These are phyloP conservation scores for Eutolmus rufibarbis DNA, from an alignment of 2,888 invertebrate genomes.

Conservation along the genomic window DNA sequence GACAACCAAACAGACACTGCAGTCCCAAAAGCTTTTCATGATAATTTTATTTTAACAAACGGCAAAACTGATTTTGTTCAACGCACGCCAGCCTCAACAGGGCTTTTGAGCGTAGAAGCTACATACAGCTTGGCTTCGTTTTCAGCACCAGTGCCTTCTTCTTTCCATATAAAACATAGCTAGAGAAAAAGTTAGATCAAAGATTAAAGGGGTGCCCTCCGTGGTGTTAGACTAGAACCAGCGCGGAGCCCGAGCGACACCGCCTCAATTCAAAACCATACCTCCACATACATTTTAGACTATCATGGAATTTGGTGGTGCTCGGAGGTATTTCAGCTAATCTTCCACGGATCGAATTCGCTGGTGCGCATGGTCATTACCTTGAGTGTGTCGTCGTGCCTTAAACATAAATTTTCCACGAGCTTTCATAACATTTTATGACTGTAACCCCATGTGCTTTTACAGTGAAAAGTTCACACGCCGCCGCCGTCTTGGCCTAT, in stretches of 20 bases:
- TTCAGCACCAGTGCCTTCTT: neutral
- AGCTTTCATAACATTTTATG: slow-evolving; percentile 23
- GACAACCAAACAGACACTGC: slow-evolving; percentile 24
- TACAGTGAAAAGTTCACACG: neutral
- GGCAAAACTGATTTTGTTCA: neutral
- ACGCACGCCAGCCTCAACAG: neutral
- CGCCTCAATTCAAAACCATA: neutral
- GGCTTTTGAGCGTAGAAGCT: neutral
- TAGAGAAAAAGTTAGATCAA: neutral
- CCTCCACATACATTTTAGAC: neutral
- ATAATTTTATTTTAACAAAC: slow-evolving; percentile 30
- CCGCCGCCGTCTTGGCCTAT: slow-evolving; percentile 10
- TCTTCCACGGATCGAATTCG: slow-evolving; percentile 14
- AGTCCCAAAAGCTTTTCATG: neutral
- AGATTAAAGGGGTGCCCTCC: neutral
- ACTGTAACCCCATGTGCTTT: neutral
- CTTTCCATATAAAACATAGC: neutral
- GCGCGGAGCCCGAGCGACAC: neutral
- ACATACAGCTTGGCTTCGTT: neutral
- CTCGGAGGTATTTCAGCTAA: neutral
- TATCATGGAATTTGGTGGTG: neutral
- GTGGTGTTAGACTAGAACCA: neutral
- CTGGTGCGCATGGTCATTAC: slow-evolving; percentile 12
- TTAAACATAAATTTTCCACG: slow-evolving; percentile 11
- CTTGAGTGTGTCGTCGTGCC: neutral